phyloP scores from a whole-genome alignment of 2,888 invertebrate species.

The Chrysolina haemoptera region DNA sequence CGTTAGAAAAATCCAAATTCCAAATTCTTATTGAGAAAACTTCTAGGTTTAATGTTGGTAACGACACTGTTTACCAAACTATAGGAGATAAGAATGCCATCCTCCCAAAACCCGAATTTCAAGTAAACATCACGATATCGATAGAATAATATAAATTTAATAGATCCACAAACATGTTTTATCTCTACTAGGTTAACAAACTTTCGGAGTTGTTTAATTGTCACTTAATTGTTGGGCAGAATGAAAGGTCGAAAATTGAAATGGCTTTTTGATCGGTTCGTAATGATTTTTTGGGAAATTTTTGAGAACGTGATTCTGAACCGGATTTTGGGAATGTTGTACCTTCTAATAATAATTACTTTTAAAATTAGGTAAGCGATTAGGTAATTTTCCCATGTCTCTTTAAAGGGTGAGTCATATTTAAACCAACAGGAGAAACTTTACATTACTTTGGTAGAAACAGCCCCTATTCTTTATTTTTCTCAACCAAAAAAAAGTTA shows the following conservation, averaged over 20 bases:
- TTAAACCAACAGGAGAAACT: background rate
- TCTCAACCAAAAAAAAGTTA: too few relatives aligned
- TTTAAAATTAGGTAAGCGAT: background rate
- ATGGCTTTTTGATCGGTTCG: background rate
- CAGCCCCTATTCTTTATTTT: too few relatives aligned
- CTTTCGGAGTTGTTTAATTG: conserved; percentile 17
- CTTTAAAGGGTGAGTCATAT: background rate
- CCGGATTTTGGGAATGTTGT: background rate
- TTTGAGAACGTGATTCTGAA: background rate
- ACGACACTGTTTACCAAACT: conserved; percentile 25
- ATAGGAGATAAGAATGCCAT: conserved; percentile 14
- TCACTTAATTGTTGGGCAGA: conserved; percentile 8
- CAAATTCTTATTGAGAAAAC: conserved; percentile 17
- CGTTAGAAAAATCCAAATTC: conserved; percentile 15
- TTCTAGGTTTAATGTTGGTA: conserved; percentile 1
- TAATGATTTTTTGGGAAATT: conserved; percentile 1
- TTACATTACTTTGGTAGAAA: too few relatives aligned
- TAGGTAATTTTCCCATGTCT: background rate
- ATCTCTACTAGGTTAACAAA: conserved; percentile 24
- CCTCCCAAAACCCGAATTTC: conserved; percentile 18
- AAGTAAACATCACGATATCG: conserved; percentile 24
- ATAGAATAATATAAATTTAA: conserved; percentile 5
- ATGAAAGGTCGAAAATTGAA: background rate
- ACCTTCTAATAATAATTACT: background rate
- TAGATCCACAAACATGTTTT: conserved; percentile 17